Evolutionary conservation across 2,797 vertebrate genomes (phyloP), one percentile per base, ranked within the genome.

Genomic region (Sparus aurata): DNA sequence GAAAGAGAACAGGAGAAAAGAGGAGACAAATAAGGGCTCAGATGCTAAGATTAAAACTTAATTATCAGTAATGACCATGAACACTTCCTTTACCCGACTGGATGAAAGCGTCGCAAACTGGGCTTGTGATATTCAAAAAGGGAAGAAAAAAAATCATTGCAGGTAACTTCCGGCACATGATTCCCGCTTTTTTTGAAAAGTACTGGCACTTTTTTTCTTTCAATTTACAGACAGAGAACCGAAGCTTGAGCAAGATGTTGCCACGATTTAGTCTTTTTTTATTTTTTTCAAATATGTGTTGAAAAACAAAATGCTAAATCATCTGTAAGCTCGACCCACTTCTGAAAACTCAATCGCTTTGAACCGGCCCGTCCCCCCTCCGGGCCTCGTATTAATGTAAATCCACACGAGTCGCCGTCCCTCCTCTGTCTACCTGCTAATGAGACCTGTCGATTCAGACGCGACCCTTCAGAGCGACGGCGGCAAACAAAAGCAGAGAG

Each of bases 341-440:
- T 65, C 49, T 68, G 54, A 60, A 60, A 61, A 3, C 52, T 34
- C 38, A 2, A 22, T 20, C 3, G 5, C 45, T 16, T 27, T 55
- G 12, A 82, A 30, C 22, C 49, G 18, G 41, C 10, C 15, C 5
- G 8, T 49, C 30, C 9, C 23, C 77, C 41, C 72, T 72, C 66
- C 5, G 27, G 45, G 47, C 52, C 78, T 84, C 66, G 46, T 70
- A 30, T 75, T 73, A 47, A 86, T 85, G 83, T 85, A 63, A 88
- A 90, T 82, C 63, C 76, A 17, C 70, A 27, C 63, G 49, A 75
- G 80, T 79, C 43, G 23, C 58, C 23, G 66, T 82, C 53, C 65
- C 69, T 64, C 72, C n/a, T 85, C 80, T 47, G 62, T 77, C 79
- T 62, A 91, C 89, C 90, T 80, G 91, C 73, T 91, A 92, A 91